Evolutionary conservation across 64 coral and sea anemone genomes (phyloP), one percentile per base, ranked within the genome.

Genomic region (Porites lutea): DNA sequence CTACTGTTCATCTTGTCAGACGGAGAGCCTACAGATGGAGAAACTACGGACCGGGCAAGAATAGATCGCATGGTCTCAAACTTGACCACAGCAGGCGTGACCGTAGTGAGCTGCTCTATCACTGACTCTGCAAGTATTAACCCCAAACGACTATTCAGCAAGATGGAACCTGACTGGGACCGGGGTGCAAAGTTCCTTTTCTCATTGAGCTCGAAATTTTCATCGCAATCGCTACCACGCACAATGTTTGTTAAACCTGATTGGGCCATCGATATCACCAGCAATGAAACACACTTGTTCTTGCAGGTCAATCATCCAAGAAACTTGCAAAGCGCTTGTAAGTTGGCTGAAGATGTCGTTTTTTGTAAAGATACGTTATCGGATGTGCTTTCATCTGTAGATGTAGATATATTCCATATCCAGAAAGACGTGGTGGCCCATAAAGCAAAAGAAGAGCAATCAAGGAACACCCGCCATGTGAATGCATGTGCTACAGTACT

Each of bases 231-330:
- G 21, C 47, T 93, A 47, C 91, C 91, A 18, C 82, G 91, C 71
- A 67, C 91, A 2, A 77, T 93, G 6, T 93, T 93, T 76, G 64
- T 79, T 6, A 93, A 93, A 47, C 72, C 63, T 55, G 91, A 51
- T 48, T 93, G 91, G 91, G 62, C 10, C 0, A 87, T 93, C n/a
- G 91, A 93, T 22, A 71, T 72, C 62, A 48, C 60, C 4, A 87
- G 87, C 74, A 93, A 93, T 72, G 91, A 93, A 87, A 93, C 91
- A 52, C 23, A 37, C 19, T 18, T 93, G 21, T 93, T 93, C 52
- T 13, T 87, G 20, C 91, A 93, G 77, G 74, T 93, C 6, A 93
- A 93, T 55, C 91, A 93, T 54, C 91, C 91, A 48, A 83, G 87
- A 46, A 70, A 73, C n/a, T 70, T 86, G 2, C 5, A 86, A 72